Conservation (phyloP, 2,888 invertebrate species). For the Neoaliturus tenellus region DNA sequence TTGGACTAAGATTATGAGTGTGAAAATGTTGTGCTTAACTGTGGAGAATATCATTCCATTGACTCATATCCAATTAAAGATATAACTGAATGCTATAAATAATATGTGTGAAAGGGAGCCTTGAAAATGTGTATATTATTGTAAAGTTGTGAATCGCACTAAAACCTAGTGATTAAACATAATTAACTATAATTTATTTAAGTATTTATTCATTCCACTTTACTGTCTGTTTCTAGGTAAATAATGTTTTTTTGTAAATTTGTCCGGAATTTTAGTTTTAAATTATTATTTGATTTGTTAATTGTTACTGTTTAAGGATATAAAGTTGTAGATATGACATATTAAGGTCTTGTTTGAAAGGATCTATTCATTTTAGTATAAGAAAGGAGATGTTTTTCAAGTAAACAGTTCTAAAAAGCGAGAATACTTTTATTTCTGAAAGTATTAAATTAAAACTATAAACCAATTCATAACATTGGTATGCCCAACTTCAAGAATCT, state of each 20-base stretch:
- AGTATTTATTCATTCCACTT: constrained; percentile 33
- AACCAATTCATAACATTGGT: no score
- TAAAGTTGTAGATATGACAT: constrained; percentile 23
- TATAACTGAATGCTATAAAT: constrained; percentile 16
- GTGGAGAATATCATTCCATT: constrained; percentile 7
- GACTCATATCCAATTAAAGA: neutral
- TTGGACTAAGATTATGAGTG: no score
- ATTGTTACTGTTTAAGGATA: neutral
- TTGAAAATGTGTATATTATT: constrained; percentile 29
- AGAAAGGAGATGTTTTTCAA: no score
- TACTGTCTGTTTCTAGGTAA: neutral
- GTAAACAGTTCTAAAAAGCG: no score
- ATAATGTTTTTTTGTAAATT: neutral
- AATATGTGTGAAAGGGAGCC: neutral
- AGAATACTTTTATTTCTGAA: no score
- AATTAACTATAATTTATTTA: constrained; percentile 33
- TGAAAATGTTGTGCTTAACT: no score
- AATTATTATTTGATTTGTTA: constrained; percentile 14
- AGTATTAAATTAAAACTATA: no score
- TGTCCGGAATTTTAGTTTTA: constrained; percentile 24
- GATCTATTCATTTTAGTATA: no score
- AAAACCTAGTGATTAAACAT: constrained; percentile 23
- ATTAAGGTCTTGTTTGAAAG: no score
- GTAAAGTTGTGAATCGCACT: constrained; percentile 39
- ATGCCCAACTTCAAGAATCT: no score